A percentile compares a stretch with the other conserved stretches of the same genome.
Conservation (phyloP, 2,888 invertebrate genomes). For the Ypsolopha scabrella region DNA sequence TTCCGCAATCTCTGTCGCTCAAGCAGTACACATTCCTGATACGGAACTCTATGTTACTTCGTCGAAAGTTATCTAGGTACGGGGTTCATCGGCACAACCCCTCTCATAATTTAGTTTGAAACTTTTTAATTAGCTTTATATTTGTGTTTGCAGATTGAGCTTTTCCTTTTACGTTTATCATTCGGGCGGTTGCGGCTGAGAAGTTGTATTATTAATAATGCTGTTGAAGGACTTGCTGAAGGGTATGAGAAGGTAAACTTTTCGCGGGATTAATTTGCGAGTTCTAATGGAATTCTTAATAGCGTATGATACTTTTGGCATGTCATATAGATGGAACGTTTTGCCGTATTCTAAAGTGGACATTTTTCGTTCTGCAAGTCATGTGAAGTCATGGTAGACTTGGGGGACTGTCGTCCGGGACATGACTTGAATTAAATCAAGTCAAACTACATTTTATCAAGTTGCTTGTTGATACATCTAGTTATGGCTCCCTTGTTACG, state of each 20-base stretch:
- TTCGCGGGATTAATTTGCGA: background rate
- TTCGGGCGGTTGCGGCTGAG: slow-evolving; percentile 49
- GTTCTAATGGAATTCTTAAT: slow-evolving; percentile 1
- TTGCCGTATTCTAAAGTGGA: background rate
- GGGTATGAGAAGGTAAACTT: slow-evolving; percentile 15
- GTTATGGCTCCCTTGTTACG: slow-evolving; percentile 41
- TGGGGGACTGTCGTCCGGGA: slow-evolving; percentile 1
- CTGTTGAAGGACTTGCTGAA: slow-evolving; percentile 13
- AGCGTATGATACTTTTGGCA: background rate
- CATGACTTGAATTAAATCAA: slow-evolving; percentile 58
- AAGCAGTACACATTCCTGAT: background rate
- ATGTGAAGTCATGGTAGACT: background rate
- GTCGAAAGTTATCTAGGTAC: slow-evolving; percentile 55
- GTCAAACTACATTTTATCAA: slow-evolving; percentile 55
- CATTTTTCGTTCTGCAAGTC: background rate
- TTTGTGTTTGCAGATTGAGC: slow-evolving; percentile 71
- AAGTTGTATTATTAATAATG: slow-evolving; percentile 62
- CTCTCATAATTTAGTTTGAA: slow-evolving; percentile 70
- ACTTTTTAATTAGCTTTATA: slow-evolving; percentile 72
- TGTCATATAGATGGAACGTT: background rate
- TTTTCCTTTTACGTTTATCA: slow-evolving; percentile 58
- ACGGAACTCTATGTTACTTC: slow-evolving; percentile 13
- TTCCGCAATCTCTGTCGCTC: background rate
- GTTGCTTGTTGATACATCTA: slow-evolving; percentile 46
- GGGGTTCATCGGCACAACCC: slow-evolving; percentile 58